A percentile compares a stretch with the other conserved stretches of the same genome.
Conservation (phyloP, 2,797 vertebrate genomes). For the Austrolebias charrua region DNA sequence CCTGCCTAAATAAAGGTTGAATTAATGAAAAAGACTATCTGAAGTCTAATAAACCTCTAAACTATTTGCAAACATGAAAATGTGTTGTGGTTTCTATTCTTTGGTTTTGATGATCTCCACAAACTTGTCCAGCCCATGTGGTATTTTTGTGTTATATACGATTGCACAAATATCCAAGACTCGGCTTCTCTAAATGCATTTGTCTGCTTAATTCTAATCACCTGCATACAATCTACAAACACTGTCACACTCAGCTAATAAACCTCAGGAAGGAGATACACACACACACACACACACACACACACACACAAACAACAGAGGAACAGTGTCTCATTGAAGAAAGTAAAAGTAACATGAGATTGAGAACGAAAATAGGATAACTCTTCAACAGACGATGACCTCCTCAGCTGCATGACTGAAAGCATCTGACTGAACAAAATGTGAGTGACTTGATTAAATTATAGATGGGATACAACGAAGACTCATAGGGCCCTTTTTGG, state of each 20-base stretch:
- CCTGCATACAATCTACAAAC: conserved; percentile 49
- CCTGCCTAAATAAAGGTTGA: too few species aligned
- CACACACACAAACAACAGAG: conserved; percentile 5
- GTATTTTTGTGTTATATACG: conserved; percentile 6
- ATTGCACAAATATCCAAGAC: conserved; percentile 6
- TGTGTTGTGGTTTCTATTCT: too few species aligned
- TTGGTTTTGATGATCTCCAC: not conserved
- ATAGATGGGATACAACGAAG: conserved; percentile 53
- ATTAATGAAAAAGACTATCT: too few species aligned
- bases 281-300: conserved; percentile 6
- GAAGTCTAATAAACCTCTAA: too few species aligned
- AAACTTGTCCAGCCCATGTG: not conserved
- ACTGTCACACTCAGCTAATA: conserved; percentile 65
- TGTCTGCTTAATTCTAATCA: conserved; percentile 54
- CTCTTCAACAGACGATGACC: conserved; percentile 40
- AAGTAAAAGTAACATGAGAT: conserved; percentile 15
- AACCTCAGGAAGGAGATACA: conserved; percentile 30
- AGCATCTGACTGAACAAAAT: conserved; percentile 61
- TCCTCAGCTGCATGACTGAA: conserved; percentile 39
- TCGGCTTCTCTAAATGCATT: conserved; percentile 28
- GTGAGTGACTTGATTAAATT: conserved; percentile 51
- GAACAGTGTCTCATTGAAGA: conserved; percentile 16
- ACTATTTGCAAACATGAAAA: too few species aligned
- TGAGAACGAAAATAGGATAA: conserved; percentile 44
- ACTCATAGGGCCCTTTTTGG: conserved; percentile 24